Percentiles rank a stretch among this genome's conserved stretches.
These are phyloP conservation scores for Pecten maximus DNA, from an alignment of 2,888 invertebrate species.

Conservation along the genomic window DNA sequence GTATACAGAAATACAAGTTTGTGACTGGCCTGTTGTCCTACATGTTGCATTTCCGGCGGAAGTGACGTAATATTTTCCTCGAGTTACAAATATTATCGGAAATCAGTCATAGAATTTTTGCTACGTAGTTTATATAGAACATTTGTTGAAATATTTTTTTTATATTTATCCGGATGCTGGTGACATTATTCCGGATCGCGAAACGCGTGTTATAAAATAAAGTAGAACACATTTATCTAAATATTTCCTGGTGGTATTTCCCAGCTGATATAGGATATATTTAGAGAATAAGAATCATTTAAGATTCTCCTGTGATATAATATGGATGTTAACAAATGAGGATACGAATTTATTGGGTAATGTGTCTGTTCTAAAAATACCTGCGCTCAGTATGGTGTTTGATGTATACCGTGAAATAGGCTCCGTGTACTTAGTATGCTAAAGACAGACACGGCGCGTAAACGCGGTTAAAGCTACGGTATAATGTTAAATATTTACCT, in stretches of 20 bases:
- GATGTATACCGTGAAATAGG: not conserved
- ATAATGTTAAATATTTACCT: slow-evolving; percentile 9
- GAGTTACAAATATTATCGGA: too few species aligned
- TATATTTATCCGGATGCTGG: too few species aligned
- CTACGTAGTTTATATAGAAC: too few species aligned
- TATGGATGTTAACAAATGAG: not conserved
- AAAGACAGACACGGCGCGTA: not conserved
- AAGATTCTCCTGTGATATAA: not conserved
- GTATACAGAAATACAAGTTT: not conserved
- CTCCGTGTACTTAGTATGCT: not conserved
- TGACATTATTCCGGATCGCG: too few species aligned
- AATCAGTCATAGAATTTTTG: too few species aligned
- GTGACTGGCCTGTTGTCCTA: not conserved
- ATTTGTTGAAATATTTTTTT: too few species aligned
- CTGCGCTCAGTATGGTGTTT: not conserved
- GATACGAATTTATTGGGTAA: not conserved
- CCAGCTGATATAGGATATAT: too few species aligned
- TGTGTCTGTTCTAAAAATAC: not conserved
- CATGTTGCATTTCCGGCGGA: not conserved
- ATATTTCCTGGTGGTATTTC: too few species aligned
- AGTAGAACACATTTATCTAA: too few species aligned
- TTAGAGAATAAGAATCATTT: too few species aligned
- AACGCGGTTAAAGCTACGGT: not conserved
- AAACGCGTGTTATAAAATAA: too few species aligned
- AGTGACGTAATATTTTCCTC: not conserved